Conservation (phyloP, 1,140 invertebrate species). For the Thrips palmi region DNA sequence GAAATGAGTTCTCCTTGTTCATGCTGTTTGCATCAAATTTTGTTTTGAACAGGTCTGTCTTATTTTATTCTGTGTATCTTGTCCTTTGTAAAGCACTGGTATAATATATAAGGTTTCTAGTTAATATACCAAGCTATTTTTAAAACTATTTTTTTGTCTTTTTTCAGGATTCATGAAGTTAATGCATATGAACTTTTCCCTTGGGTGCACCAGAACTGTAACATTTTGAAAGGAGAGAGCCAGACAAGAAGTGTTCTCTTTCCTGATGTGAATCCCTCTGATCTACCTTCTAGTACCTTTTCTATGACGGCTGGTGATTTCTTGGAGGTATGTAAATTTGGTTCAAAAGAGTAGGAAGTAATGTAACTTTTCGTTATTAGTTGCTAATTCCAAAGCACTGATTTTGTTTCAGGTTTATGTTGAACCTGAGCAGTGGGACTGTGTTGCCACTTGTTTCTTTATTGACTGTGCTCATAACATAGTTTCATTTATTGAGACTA, state of each 20-base stretch:
- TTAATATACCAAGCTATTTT: background rate
- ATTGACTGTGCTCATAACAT: conserved; percentile 96
- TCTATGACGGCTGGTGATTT: conserved; percentile 95
- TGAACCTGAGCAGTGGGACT: conserved; percentile 64
- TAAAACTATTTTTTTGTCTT: background rate
- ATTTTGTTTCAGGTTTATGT: conserved; percentile 44
- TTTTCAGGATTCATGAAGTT: conserved; percentile 32
- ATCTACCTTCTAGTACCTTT: conserved; percentile 42
- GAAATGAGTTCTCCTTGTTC: conserved; percentile 94
- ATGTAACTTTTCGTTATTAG: background rate
- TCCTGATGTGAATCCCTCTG: conserved; percentile 72
- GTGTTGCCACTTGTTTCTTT: conserved; percentile 92
- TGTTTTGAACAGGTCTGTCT: conserved; percentile 63
- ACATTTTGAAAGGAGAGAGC: conserved; percentile 63
- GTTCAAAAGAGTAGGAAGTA: conserved; percentile 1
- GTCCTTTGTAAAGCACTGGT: background rate
- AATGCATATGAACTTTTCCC: conserved; percentile 60
- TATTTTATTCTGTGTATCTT: background rate
- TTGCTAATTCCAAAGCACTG: background rate
- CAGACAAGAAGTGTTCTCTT: conserved; percentile 62
- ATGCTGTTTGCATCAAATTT: conserved; percentile 96
- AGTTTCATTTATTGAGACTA: conserved; percentile 85
- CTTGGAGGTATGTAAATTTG: conserved; percentile 42
- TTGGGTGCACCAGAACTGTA: conserved; percentile 86
- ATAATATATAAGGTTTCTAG: background rate